Conservation (phyloP, 2,888 invertebrate species). For the Hirtodrosophila histrioides region DNA sequence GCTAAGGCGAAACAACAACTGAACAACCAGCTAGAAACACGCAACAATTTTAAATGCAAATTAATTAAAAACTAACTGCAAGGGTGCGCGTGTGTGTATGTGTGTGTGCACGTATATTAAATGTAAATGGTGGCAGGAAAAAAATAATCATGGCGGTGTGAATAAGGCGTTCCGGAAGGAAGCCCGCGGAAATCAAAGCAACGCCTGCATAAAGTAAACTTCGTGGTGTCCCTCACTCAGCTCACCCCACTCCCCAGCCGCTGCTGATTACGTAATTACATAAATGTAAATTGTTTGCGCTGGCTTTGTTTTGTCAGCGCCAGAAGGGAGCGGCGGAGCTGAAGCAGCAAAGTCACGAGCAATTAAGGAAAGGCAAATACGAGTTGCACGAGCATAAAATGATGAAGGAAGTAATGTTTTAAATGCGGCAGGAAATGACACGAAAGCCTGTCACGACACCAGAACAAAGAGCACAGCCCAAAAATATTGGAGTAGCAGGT, state of each 20-base stretch:
- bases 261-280: slow-evolving; percentile 68
- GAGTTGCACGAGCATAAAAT: slow-evolving; percentile 14
- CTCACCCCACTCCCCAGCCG: neutral
- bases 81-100: slow-evolving; percentile 8
- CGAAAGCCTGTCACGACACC: slow-evolving; percentile 12
- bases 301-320: slow-evolving; percentile 32
- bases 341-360: slow-evolving; percentile 45
- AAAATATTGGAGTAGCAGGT: slow-evolving; percentile 28
- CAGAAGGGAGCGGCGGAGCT: neutral
- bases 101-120: slow-evolving; percentile 12
- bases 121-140: slow-evolving; percentile 18
- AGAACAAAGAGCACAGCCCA: neutral
- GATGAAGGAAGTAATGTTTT: slow-evolving; percentile 46
- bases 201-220: slow-evolving; percentile 51
- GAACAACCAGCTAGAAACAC: slow-evolving; percentile 27
- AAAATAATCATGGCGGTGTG: slow-evolving; percentile 26
- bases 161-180: slow-evolving; percentile 43
- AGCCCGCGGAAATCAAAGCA: slow-evolving; percentile 51
- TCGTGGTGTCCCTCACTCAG: slow-evolving; percentile 30
- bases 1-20: slow-evolving; percentile 39
- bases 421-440: slow-evolving; percentile 47
- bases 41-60: slow-evolving; percentile 54
- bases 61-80: slow-evolving; percentile 56
- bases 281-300: slow-evolving; percentile 55
- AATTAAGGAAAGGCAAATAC: slow-evolving; percentile 55